Percentiles rank a stretch among this genome's conserved stretches.
These are phyloP conservation scores for Dexiosoma caninum DNA, from an alignment of 2,888 invertebrate species.

Conservation along the genomic window DNA sequence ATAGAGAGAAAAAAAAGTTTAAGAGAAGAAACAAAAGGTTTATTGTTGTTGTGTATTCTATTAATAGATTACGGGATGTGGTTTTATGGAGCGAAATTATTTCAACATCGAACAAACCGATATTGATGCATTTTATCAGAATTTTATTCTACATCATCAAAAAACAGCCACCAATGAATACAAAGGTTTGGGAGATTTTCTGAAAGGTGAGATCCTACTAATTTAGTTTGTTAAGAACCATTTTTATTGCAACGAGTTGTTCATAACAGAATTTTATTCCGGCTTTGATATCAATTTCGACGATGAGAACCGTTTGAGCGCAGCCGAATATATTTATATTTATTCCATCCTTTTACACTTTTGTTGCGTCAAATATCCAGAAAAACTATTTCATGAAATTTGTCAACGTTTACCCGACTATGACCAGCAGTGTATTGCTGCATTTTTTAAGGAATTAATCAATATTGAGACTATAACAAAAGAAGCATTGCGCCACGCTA, in stretches of 20 bases:
- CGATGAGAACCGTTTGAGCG: slow-evolving; percentile 67
- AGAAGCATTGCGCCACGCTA: slow-evolving; percentile 67
- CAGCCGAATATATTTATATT: slow-evolving; percentile 72
- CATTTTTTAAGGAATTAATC: slow-evolving; percentile 71
- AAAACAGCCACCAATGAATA: slow-evolving; percentile 18
- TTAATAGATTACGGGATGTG: slow-evolving; percentile 70
- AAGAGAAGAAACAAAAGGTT: not conserved
- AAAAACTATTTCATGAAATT: slow-evolving; percentile 71
- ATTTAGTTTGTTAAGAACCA: not conserved
- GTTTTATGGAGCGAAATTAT: slow-evolving; percentile 67
- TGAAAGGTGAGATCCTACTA: slow-evolving; percentile 67
- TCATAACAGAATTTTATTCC: slow-evolving; percentile 71
- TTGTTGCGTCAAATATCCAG: slow-evolving; percentile 72
- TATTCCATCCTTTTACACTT: slow-evolving; percentile 75
- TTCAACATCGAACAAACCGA: slow-evolving; percentile 73
- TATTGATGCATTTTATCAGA: slow-evolving; percentile 72
- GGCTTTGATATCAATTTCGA: slow-evolving; percentile 69
- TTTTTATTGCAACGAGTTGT: not conserved
- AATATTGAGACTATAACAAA: slow-evolving; percentile 67
- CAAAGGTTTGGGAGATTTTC: slow-evolving; percentile 66
- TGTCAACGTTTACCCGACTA: slow-evolving; percentile 71
- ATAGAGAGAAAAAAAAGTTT: not conserved
- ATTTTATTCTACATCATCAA: slow-evolving; percentile 63
- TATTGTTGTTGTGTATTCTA: no score
- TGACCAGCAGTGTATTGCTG: slow-evolving; percentile 70